Percentiles rank a stretch among this genome's conserved stretches.
Conservation (phyloP, 2,113 vertebrate species). For the Maccullochella peelii region DNA sequence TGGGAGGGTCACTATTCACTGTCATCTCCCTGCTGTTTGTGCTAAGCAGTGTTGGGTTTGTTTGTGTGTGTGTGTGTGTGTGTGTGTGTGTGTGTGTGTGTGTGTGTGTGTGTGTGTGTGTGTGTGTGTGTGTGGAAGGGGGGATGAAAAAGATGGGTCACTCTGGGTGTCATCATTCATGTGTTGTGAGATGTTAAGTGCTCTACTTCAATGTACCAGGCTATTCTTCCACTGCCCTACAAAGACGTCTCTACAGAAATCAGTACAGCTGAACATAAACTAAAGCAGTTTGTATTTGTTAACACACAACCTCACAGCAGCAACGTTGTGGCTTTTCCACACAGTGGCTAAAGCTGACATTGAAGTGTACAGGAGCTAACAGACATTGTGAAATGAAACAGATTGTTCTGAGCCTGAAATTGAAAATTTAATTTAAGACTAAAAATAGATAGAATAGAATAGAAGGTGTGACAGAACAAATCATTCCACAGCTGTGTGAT, state of each 20-base stretch:
- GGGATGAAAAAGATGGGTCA: slow-evolving; percentile 17
- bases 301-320: not conserved
- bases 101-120: not conserved
- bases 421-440: not conserved
- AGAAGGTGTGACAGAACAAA: not conserved
- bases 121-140: slow-evolving; percentile 9
- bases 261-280: not conserved
- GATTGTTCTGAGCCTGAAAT: slow-evolving; percentile 3
- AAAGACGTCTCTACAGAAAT: not conserved
- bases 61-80: slow-evolving; percentile 3
- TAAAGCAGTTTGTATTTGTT: not conserved
- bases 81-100: no score
- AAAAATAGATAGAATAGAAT: not conserved
- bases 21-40: slow-evolving; percentile 36
- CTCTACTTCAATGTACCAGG: slow-evolving; percentile 3
- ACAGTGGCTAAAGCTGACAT: not conserved
- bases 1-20: slow-evolving; percentile 38
- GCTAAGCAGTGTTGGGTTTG: slow-evolving; percentile 2
- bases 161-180: slow-evolving; percentile 13
- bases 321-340: not conserved
- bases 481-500: not conserved
- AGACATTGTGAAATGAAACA: not conserved
- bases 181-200: slow-evolving; percentile 9
- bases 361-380: not conserved
- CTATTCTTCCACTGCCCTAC: not conserved